These are phyloP conservation scores for Rotaria magnacalcarata DNA, from an alignment of 2,888 invertebrate genomes.

Conservation along the genomic window DNA sequence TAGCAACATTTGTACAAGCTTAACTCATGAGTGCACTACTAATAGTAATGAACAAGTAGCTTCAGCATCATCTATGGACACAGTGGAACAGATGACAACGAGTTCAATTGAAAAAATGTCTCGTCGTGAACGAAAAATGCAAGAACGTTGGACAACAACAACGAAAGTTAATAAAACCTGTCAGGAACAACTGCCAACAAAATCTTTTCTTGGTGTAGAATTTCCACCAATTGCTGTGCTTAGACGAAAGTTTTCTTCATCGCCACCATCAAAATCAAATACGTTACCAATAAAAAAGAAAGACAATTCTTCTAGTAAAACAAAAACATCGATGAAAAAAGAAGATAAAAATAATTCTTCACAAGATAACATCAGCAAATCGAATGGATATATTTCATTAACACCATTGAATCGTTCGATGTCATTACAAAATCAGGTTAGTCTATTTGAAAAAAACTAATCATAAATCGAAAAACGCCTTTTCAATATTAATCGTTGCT, in stretches of 20 bases:
- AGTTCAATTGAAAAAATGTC: neutral
- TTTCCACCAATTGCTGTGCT: conserved; percentile 11
- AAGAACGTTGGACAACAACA: neutral
- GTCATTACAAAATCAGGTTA: neutral
- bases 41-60: conserved; percentile 4
- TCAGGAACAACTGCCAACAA: neutral
- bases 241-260: conserved; percentile 2
- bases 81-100: neutral
- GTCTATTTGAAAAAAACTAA: neutral
- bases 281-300: neutral
- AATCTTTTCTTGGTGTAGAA: neutral
- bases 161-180: neutral
- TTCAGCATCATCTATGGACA: neutral
- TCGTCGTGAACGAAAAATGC: conserved; percentile 7
- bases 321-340: neutral
- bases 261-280: neutral
- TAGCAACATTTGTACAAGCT: conserved; percentile 6
- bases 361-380: neutral
- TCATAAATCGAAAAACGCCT: no score
- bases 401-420: neutral
- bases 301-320: neutral
- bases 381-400: neutral
- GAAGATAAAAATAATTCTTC: neutral
- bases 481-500: neutral
- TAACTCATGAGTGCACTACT: neutral